A percentile compares a stretch with the other conserved stretches of the same genome.
phyloP scores from a whole-genome alignment of 2,888 invertebrate genomes.

The Melieria picta region DNA sequence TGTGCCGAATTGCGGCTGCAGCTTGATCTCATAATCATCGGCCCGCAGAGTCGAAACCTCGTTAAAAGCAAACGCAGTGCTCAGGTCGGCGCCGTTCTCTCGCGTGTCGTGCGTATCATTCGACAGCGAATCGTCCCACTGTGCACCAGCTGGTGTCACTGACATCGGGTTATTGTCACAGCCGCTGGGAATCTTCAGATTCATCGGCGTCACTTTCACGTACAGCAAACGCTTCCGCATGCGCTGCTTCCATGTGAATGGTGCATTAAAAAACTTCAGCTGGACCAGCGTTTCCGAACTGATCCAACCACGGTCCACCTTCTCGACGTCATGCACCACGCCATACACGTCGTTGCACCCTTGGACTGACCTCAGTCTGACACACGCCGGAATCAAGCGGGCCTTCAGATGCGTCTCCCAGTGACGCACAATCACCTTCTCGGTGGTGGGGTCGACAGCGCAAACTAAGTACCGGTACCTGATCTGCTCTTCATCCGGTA shows the following conservation, averaged over 20 bases:
- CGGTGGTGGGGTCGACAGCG: slow-evolving; percentile 71
- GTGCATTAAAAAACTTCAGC: slow-evolving; percentile 83
- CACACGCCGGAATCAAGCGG: slow-evolving; percentile 69
- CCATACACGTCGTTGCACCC: slow-evolving; percentile 74
- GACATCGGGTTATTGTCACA: slow-evolving; percentile 43
- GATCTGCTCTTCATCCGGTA: slow-evolving; percentile 76
- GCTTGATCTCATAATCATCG: slow-evolving; percentile 73
- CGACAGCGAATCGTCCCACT: slow-evolving; percentile 73
- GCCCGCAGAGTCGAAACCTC: slow-evolving; percentile 77
- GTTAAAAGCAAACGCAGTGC: slow-evolving; percentile 67
- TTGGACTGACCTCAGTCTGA: too few relatives aligned
- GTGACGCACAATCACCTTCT: slow-evolving; percentile 72
- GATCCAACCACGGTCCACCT: slow-evolving; percentile 84
- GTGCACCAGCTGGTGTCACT: slow-evolving; percentile 23
- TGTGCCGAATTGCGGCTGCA: slow-evolving; percentile 86
- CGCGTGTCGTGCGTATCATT: slow-evolving; percentile 69
- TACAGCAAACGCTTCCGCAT: slow-evolving; percentile 74
- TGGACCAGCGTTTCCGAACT: slow-evolving; percentile 85
- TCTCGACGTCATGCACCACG: slow-evolving; percentile 66
- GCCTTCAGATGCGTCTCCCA: slow-evolving; percentile 86
- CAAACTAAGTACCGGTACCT: slow-evolving; percentile 83
- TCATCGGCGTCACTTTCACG: slow-evolving; percentile 81
- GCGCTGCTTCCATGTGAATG: slow-evolving; percentile 79
- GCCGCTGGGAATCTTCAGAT: slow-evolving; percentile 69
- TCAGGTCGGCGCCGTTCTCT: slow-evolving; percentile 68